Percentiles rank a stretch among this genome's conserved stretches.
phyloP scores from a whole-genome alignment of 1,140 invertebrate species.

The Copidosoma floridanum region DNA sequence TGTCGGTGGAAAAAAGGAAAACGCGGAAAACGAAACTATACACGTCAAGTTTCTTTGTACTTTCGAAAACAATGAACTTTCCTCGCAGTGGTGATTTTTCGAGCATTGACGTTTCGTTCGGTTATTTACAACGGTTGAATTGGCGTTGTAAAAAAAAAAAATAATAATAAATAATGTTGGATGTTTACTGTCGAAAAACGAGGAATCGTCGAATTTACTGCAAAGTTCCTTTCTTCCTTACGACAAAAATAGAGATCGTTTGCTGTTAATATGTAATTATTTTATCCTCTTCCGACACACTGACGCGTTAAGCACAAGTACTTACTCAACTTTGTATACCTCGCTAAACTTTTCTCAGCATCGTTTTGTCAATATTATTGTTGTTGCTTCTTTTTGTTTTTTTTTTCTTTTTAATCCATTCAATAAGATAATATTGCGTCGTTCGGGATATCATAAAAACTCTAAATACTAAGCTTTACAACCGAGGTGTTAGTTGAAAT shows the following conservation, averaged over 20 bases:
- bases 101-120: conserved; percentile 10
- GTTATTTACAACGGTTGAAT: conserved; percentile 22
- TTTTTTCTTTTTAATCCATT: conserved; percentile 7
- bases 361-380: too few species aligned
- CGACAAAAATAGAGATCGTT: conserved; percentile 32
- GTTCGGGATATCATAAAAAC: conserved; percentile 16
- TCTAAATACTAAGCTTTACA: conserved; percentile 10
- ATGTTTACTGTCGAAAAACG: conserved; percentile 16
- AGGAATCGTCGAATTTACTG: conserved; percentile 18
- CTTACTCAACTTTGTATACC: too few species aligned
- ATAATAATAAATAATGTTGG: conserved; percentile 20
- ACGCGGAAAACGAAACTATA: too few species aligned
- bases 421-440: conserved; percentile 20
- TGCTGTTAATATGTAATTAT: conserved; percentile 26
- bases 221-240: conserved; percentile 15
- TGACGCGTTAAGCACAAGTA: conserved; percentile 10
- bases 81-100: neutral
- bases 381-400: too few species aligned
- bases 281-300: conserved; percentile 12
- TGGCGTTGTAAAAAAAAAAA: too few species aligned
- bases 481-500: conserved; percentile 16
- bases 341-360: conserved; percentile 8
- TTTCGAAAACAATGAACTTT: neutral
- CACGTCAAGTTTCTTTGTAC: too few species aligned
- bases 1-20: too few species aligned